Base-by-base conservation (phyloP, 2,888 invertebrate genomes). In the Morinoia aosen region DNA sequence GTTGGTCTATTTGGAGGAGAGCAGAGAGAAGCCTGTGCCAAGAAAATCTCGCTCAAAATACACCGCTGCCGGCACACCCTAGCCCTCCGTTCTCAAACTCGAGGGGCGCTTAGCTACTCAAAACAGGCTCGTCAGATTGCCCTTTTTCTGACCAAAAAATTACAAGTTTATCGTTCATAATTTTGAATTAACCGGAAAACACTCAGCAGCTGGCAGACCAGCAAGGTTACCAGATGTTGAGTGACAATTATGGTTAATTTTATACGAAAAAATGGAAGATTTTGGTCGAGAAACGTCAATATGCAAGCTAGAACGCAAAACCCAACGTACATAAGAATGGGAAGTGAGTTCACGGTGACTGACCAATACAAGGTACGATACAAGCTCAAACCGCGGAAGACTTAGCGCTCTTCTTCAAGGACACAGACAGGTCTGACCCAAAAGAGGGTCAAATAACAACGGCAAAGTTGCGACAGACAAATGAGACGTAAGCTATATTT, bases 1-100 rank as follows among this genome's bases (percentile, higher is more conserved):
- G 90, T 90, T 90, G 40, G 90, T 90, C 90, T 90, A 90, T 90
- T 90, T 90, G 90, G 90, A 90, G 90, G 90, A 90, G 90, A 90
- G 90, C 40, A 40, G 90, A 90, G 40, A 48, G 90, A 90, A 25
- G 48, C n/a, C 90, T 90, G 76, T 90, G 90, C 90, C 90, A 90
- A 90, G 90, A 90, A 90, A 90, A 90, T 90, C 90, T 90, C 90
- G 11, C 90, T 90, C 40, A 90, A 90, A 90, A 90, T 90, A 90
- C 90, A 48, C 90, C 40, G 90, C 40, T 90, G 90, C 40, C 90
- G 90, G 90, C 90, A 48, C 90, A 48, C 90, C 90, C 40, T 48
- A 16, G 76, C 25, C 76, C 76, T 33, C 33, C 76, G 16, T 10
- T 16, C 76, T 76, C 76, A 76, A 76, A 76, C 76, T 76, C 25